Base-by-base conservation (phyloP, 2,888 invertebrate genomes). In the Tipula unca region DNA sequence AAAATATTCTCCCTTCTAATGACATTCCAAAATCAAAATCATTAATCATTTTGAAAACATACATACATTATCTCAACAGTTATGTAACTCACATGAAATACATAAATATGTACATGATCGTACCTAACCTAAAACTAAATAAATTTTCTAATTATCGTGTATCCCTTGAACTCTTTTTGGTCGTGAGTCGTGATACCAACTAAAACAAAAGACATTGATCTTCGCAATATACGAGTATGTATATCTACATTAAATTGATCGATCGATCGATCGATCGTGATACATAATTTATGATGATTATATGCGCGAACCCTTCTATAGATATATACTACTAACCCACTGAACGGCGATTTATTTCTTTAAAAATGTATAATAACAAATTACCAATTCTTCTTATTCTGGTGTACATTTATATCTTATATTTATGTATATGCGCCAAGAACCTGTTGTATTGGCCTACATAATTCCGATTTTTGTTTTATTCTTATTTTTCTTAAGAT, bases 361-460 rank as follows among this genome's bases (percentile, higher is more conserved):
- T 10, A 69, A 69, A 69, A 69, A 69, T 25, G 6, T 48, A 48
- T n/a, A 8, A 69, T 69, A 69, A 69, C 69, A 69, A 69, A 69
- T 69, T 25, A 69, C 69, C 69, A 69, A 69, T 69, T 69, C 48
- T 48, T 48, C 69, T 69, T 69, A 69, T 69, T 69, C 20, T 69
- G 69, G 69, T 69, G 48, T 48, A 48, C 48, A 69, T 8, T 6
- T 69, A 8, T 69, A 13, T 69, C 2, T 25, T 69, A 69, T 25
- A 69, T 13, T 4, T 5, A 10, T 13, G 69, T 69, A 25, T 69
- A 25, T 25, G 69, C 20, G 25, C 20, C 3, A 10, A 69, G 20
- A 69, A 69, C 69, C 69, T 69, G 69, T 69, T 69, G 69, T 69
- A 69, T 69, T 69, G 69, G 69, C 69, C 69, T 69, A 69, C 69